Base-by-base conservation (phyloP, 2,797 vertebrate genomes). In the Prunella strophiata region DNA sequence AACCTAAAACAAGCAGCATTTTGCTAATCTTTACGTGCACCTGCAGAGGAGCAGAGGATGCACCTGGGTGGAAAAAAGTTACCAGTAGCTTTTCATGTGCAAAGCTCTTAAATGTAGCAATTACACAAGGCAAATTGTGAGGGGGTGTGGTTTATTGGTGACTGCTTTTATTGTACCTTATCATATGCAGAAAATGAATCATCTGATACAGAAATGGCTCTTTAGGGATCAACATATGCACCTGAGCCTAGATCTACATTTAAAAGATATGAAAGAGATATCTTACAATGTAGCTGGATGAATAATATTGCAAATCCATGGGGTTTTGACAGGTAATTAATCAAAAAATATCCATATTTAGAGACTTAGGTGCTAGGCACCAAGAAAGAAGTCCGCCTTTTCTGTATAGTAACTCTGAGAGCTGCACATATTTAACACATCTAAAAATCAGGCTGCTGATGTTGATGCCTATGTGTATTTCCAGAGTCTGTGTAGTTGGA, bases 101-200 rank as follows among this genome's bases (percentile, higher is more conserved):
- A 12, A 61, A 93, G 67, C 67, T 89, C 3, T 1, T 66, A 68
- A 78, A 90, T 17, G 58, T 50, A 65, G 72, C 48, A 73, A 86
- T 96, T 94, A 80, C n/a, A 63, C 54, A 72, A 93, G 43, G 40
- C 32, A 81, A 66, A 68, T 57, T 66, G 36, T 88, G 84, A 87
- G 50, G 17, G 7, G 45, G 50, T 29, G 47, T 36, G 74, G 81
- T 80, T 89, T 88, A 38, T 61, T 85, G 87, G 55, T 79, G 42
- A 26, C 38, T 91, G 27, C 1, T 4, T 73, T 88, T 89, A 81
- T 79, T 89, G 73, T 91, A 52, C 42, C 10, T 63, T 85, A 59
- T 94, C 51, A 57, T 81, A 72, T 51, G 34, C 70, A 87, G 84
- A 79, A 95, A 82, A 74, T 89, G 30, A 94, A 86, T 89, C 36